Evolutionary conservation across 2,888 invertebrate species (phyloP).

Genomic region (Siphlonurus alternatus): DNA sequence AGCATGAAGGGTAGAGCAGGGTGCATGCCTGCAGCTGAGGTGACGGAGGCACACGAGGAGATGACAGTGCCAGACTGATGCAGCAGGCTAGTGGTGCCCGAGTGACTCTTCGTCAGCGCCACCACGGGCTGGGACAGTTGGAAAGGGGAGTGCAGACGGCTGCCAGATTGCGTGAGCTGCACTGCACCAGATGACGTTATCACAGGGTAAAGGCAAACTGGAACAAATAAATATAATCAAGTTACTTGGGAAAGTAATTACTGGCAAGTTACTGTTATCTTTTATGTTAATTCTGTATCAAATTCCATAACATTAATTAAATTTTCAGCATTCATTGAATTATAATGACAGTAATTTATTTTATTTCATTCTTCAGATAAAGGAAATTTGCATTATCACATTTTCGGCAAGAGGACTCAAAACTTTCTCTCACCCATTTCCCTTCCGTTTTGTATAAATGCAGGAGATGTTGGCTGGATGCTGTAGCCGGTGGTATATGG

Average conservation of each 20-base stretch:
- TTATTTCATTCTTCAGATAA: neutral
- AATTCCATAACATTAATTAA: neutral
- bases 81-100: constrained; percentile 8
- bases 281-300: too few relatives aligned
- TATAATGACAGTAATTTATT: neutral
- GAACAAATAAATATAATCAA: too few relatives aligned
- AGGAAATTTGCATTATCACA: neutral
- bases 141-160: constrained; percentile 8
- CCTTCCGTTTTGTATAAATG: constrained; percentile 9
- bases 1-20: constrained; percentile 7
- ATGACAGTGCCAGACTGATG: constrained; percentile 10
- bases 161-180: constrained; percentile 11
- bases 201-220: neutral
- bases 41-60: constrained; percentile 6
- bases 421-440: constrained; percentile 11
- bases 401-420: too few relatives aligned
- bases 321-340: neutral
- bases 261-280: too few relatives aligned
- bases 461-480: neutral
- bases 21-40: constrained; percentile 8
- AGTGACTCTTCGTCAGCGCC: neutral
- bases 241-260: too few relatives aligned
- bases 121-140: constrained; percentile 1
- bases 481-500: constrained; percentile 11
- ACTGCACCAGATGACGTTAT: neutral